These are phyloP conservation scores for Trematocara stigmaticum DNA, from an alignment of 2,113 vertebrate genomes.

Conservation along the genomic window DNA sequence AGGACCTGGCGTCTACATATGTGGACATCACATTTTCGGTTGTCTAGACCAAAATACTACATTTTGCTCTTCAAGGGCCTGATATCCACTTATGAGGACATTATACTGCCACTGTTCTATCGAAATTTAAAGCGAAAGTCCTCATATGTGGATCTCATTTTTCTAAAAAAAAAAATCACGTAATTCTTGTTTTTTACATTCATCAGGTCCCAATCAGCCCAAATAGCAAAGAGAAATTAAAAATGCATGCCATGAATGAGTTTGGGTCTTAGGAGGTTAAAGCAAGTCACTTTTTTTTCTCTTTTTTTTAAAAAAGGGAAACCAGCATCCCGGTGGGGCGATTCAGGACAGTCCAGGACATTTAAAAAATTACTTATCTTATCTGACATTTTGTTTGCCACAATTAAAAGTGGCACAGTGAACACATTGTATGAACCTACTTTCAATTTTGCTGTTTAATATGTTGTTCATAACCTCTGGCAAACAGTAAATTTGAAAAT, in stretches of 20 bases:
- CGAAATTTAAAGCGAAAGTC: fast-evolving
- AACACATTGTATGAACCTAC: neutral
- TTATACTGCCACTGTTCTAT: neutral
- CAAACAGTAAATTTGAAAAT: neutral
- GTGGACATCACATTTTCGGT: neutral
- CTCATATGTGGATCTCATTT: neutral
- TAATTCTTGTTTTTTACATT: too few relatives aligned
- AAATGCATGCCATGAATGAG: neutral
- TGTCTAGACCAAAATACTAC: neutral
- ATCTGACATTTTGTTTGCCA: neutral
- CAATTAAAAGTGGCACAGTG: neutral
- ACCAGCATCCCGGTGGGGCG: neutral
- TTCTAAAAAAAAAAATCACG: neutral
- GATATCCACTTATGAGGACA: neutral
- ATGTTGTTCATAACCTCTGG: neutral
- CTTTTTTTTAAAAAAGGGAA: neutral
- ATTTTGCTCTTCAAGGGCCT: neutral
- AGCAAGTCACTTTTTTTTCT: neutral
- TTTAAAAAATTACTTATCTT: neutral
- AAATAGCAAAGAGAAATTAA: neutral
- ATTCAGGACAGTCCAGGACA: neutral
- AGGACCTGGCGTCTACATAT: neutral
- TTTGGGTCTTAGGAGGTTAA: neutral
- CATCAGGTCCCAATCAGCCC: too few relatives aligned
- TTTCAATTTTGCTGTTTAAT: neutral